phyloP scores from a whole-genome alignment of 2,888 invertebrate genomes.

The Ctena decussata region DNA sequence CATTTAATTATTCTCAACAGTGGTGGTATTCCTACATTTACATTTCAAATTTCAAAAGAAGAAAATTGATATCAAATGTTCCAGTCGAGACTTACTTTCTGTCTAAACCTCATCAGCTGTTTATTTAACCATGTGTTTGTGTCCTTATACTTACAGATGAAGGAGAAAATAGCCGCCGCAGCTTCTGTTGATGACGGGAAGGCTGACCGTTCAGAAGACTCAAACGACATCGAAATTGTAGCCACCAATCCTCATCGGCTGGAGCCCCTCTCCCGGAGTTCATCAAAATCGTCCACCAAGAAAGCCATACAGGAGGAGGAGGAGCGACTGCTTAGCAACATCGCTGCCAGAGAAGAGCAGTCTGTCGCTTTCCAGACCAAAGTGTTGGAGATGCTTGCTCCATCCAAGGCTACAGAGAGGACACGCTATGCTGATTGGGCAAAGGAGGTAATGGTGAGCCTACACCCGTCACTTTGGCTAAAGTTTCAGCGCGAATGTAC shows the following conservation, averaged over 20 bases:
- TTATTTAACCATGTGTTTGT: neutral
- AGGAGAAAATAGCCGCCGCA: slow-evolving; percentile 38
- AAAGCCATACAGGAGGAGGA: slow-evolving; percentile 32
- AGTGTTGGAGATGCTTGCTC: slow-evolving; percentile 44
- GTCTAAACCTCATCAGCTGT: neutral
- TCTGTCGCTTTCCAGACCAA: slow-evolving; percentile 35
- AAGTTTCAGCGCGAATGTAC: slow-evolving; percentile 39
- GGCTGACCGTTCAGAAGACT: slow-evolving; percentile 2
- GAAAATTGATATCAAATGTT: neutral
- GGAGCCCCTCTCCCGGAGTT: slow-evolving; percentile 26
- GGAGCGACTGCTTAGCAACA: slow-evolving; percentile 36
- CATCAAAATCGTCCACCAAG: slow-evolving; percentile 19
- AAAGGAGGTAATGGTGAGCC: slow-evolving; percentile 40
- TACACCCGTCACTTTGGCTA: slow-evolving; percentile 42
- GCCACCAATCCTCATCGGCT: slow-evolving; percentile 28
- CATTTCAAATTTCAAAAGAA: neutral
- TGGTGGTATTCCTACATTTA: neutral
- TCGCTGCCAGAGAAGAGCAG: slow-evolving; percentile 40
- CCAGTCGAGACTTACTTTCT: neutral
- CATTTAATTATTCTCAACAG: too few relatives aligned
- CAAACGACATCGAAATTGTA: slow-evolving; percentile 21
- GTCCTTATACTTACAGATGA: slow-evolving; percentile 20
- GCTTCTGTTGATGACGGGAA: slow-evolving; percentile 1
- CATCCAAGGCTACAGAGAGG: slow-evolving; percentile 38
- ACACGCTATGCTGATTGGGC: slow-evolving; percentile 36